phyloP scores from a whole-genome alignment of 2,113 vertebrate species.

The Pogonocichla stellata region DNA sequence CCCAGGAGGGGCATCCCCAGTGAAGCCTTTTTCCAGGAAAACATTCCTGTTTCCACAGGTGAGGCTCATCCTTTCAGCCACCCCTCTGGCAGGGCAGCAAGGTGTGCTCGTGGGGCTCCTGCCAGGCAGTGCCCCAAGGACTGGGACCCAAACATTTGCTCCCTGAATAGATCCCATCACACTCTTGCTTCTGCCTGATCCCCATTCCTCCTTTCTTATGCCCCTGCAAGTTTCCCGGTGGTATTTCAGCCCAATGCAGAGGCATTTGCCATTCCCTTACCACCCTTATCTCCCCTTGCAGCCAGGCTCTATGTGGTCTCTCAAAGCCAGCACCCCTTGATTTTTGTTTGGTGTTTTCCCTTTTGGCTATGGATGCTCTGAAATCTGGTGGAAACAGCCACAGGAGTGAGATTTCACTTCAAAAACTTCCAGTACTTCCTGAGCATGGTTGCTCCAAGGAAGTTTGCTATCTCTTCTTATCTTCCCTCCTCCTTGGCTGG shows the following conservation, averaged over 20 bases:
- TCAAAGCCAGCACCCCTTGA: background rate
- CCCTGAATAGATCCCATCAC: background rate
- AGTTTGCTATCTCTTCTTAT: background rate
- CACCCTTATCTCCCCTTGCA: background rate
- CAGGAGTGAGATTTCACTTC: background rate
- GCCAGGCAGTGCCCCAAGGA: background rate
- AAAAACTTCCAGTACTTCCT: background rate
- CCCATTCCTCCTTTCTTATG: background rate
- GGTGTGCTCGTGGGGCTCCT: background rate
- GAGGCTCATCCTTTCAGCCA: background rate
- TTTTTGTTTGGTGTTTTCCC: background rate
- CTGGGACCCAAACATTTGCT: accelerated
- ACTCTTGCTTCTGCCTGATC: background rate
- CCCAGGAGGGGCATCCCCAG: background rate
- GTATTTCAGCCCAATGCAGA: too few species aligned
- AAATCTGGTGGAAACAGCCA: background rate
- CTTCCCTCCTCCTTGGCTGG: background rate
- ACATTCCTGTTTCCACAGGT: background rate
- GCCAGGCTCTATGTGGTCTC: background rate
- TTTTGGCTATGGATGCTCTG: background rate
- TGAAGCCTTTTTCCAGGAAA: background rate
- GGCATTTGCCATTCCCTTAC: background rate
- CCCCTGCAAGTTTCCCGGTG: background rate
- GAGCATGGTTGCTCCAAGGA: background rate
- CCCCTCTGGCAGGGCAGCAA: background rate